Evolutionary conservation across 1,140 invertebrate genomes (phyloP).

Genomic region (Bombus haemorrhoidalis): DNA sequence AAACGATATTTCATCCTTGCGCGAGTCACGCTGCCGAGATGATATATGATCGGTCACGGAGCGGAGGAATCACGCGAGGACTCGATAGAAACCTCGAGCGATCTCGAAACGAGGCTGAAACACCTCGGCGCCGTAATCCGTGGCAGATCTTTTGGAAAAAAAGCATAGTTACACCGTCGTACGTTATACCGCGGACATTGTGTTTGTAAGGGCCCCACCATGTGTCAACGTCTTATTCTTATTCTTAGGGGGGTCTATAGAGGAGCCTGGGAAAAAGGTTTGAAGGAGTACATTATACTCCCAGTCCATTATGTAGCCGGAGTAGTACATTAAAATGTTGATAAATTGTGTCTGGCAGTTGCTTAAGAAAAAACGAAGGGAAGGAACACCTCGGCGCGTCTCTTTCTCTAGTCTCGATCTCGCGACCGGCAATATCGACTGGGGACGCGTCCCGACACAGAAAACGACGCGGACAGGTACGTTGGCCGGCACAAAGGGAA

Average conservation of each 20-base stretch:
- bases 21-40: constrained; percentile 25
- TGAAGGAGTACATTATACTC: constrained; percentile 69
- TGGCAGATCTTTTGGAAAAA: constrained; percentile 55
- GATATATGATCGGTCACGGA: constrained; percentile 17
- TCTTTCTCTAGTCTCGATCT: background rate
- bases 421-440: background rate
- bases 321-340: constrained; percentile 76
- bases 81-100: constrained; percentile 50
- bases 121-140: constrained; percentile 52
- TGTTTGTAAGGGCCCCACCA: constrained; percentile 56
- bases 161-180: constrained; percentile 55
- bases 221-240: constrained; percentile 81
- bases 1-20: constrained; percentile 1
- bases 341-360: constrained; percentile 71
- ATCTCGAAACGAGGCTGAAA: constrained; percentile 36
- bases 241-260: constrained; percentile 69
- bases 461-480: background rate
- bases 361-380: background rate
- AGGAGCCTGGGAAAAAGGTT: constrained; percentile 70
- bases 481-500: background rate
- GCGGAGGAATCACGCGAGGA: constrained; percentile 16
- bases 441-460: background rate
- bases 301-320: constrained; percentile 71
- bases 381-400: background rate
- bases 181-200: constrained; percentile 67